Percentiles rank a stretch among this genome's conserved stretches.
phyloP scores from a whole-genome alignment of 1,140 invertebrate genomes.

The Temnothorax longispinosus region DNA sequence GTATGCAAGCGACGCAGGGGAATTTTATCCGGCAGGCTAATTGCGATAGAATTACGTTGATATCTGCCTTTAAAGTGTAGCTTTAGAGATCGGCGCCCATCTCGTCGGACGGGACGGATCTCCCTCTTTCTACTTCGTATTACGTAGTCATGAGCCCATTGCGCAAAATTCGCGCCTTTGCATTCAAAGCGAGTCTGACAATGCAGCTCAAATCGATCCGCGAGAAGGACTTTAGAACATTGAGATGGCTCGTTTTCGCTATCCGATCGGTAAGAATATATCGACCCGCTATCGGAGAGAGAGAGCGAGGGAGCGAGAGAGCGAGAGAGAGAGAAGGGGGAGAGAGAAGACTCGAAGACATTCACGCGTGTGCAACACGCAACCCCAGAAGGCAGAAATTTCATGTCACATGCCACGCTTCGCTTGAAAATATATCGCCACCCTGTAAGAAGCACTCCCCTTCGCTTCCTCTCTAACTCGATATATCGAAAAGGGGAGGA shows the following conservation, averaged over 20 bases:
- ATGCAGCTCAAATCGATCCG: conserved; percentile 14
- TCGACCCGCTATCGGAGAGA: not conserved
- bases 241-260: not conserved
- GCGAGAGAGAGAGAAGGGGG: not conserved
- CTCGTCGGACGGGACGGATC: not conserved
- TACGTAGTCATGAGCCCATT: conserved; percentile 28
- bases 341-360: not conserved
- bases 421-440: conserved; percentile 43
- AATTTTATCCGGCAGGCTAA: conserved; percentile 41
- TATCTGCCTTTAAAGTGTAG: conserved; percentile 17
- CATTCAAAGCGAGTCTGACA: conserved; percentile 44
- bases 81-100: conserved; percentile 2
- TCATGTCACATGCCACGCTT: conserved; percentile 28
- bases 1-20: not conserved
- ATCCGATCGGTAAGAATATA: conserved; percentile 4
- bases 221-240: not conserved
- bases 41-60: conserved; percentile 37
- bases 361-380: not conserved
- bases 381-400: conserved; percentile 34
- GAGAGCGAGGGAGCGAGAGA: not conserved
- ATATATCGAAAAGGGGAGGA: conserved; percentile 38
- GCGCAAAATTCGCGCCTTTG: conserved; percentile 41
- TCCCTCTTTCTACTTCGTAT: conserved; percentile 15
- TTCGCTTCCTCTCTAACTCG: conserved; percentile 32
- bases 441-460: conserved; percentile 1